Conservation (phyloP, 2,113 vertebrate species). For the Anthoscopus minutus region DNA sequence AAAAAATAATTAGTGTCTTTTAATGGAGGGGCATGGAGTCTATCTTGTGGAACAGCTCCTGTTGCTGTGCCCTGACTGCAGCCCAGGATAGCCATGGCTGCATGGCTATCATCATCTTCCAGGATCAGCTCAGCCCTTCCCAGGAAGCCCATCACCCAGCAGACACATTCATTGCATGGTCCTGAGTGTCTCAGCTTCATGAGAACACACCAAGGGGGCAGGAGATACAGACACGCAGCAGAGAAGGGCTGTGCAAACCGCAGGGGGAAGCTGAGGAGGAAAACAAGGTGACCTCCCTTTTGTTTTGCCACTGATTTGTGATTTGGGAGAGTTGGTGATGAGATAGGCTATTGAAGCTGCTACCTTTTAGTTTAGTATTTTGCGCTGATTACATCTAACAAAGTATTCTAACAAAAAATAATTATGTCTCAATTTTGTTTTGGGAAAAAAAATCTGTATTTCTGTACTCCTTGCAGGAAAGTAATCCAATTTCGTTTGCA, state of each 20-base stretch:
- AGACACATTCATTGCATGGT: rapidly evolving
- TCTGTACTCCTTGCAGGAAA: constrained; percentile 9
- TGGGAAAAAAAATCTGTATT: background rate
- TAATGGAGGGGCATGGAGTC: background rate
- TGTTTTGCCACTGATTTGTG: background rate
- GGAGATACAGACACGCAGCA: background rate
- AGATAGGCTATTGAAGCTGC: background rate
- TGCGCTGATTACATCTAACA: background rate
- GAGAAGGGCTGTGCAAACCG: background rate
- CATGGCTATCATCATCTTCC: rapidly evolving
- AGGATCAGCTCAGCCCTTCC: background rate
- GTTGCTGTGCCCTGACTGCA: background rate
- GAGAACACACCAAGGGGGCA: rapidly evolving
- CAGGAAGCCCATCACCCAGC: background rate
- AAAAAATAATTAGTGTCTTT: background rate
- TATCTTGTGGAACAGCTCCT: rapidly evolving
- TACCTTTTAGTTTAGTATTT: background rate
- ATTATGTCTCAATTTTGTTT: background rate
- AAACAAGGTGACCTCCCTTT: background rate
- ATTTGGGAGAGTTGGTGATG: background rate
- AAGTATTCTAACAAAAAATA: background rate
- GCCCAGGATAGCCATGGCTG: rapidly evolving
- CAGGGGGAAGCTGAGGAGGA: rapidly evolving
- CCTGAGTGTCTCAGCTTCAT: background rate
- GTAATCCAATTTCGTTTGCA: background rate